Evolutionary conservation across 37 sponge, comb jelly and placozoan genomes (phyloP).

Genomic region (Spongilla lacustris): DNA sequence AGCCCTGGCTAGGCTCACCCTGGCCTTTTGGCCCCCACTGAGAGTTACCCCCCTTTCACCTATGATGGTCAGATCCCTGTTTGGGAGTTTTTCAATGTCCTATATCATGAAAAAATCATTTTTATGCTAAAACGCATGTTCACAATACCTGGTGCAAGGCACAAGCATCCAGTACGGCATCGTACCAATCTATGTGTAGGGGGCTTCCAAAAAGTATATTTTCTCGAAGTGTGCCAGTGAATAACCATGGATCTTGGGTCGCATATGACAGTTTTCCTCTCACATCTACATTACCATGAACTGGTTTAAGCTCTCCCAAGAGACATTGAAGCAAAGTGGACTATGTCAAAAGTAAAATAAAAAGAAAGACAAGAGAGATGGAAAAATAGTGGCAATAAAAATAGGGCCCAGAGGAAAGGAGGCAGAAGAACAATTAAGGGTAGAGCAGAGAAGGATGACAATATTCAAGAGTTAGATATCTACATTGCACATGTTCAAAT

Average conservation of each 20-base stretch:
- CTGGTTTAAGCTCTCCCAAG: conserved; percentile 50
- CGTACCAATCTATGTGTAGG: conserved; percentile 37
- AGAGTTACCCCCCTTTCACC: conserved; percentile 92
- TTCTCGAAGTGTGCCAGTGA: conserved; percentile 76
- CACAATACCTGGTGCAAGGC: conserved; percentile 51
- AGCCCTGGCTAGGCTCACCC: conserved; percentile 90
- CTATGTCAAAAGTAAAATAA: conserved; percentile 13
- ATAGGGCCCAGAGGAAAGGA: too few relatives aligned
- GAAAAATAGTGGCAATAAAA: too few relatives aligned
- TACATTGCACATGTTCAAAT: too few relatives aligned
- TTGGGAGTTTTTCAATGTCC: conserved; percentile 69
- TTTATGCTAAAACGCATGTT: neutral
- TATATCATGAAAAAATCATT: neutral
- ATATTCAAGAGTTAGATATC: too few relatives aligned
- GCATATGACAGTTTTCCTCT: conserved; percentile 61
- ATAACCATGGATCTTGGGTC: conserved; percentile 78
- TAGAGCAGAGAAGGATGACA: too few relatives aligned
- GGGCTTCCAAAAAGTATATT: conserved; percentile 78
- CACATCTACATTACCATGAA: conserved; percentile 39
- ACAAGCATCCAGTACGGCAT: conserved; percentile 60
- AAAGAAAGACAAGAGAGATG: neutral
- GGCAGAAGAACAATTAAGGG: too few relatives aligned
- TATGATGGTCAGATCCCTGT: conserved; percentile 83
- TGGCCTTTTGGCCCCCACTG: conserved; percentile 95
- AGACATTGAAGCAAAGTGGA: conserved; percentile 67